phyloP scores from a whole-genome alignment of 2,113 vertebrate species.

The Patagioenas fasciata region DNA sequence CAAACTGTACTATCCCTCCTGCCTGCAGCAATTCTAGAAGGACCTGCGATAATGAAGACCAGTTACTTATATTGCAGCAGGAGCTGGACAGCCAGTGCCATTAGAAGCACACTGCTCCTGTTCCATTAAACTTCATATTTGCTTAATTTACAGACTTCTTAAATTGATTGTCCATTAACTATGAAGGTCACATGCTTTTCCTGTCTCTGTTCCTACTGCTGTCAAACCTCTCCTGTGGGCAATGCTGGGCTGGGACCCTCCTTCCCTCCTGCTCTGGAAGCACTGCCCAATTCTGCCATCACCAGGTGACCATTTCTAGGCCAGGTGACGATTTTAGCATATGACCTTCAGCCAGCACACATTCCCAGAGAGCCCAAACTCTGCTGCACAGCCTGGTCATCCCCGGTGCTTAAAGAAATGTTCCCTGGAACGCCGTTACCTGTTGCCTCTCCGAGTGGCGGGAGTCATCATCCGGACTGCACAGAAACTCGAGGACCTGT shows the following conservation, averaged over 20 bases:
- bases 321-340: background rate
- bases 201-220: background rate
- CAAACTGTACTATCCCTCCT: conserved; percentile 93
- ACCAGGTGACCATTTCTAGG: background rate
- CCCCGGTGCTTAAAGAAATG: background rate
- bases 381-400: background rate
- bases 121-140: background rate
- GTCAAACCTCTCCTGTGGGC: background rate
- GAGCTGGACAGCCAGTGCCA: background rate
- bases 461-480: conserved; percentile 93
- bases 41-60: conserved; percentile 77
- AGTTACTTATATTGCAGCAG: background rate
- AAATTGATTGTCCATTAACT: background rate
- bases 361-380: background rate
- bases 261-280: background rate
- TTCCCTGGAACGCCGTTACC: conserved; percentile 69
- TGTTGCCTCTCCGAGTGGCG: conserved; percentile 95
- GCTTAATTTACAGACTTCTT: background rate
- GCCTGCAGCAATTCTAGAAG: conserved; percentile 94
- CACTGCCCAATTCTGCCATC: background rate
- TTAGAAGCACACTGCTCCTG: background rate
- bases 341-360: background rate
- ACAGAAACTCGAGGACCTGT: conserved; percentile 96
- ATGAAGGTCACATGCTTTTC: background rate
- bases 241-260: background rate